Conservation (phyloP, 2,113 vertebrate genomes). For the Perognathus longimembris region DNA sequence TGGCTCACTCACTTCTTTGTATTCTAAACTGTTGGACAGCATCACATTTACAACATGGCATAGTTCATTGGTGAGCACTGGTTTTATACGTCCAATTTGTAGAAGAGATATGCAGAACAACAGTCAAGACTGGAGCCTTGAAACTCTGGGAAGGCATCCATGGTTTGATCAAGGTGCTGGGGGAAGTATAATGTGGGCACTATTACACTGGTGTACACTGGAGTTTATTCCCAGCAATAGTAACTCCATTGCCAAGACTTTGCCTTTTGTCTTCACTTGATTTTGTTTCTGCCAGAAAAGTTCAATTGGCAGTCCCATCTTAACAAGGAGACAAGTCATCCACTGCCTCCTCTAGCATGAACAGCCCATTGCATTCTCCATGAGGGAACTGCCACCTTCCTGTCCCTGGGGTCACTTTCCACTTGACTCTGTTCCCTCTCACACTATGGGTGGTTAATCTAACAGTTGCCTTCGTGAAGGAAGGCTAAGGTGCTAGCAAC, state of each 20-base stretch:
- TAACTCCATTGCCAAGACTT: background rate
- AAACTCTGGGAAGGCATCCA: too few relatives aligned
- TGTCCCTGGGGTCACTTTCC: background rate
- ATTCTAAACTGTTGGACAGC: background rate
- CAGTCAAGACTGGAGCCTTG: background rate
- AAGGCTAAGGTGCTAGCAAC: background rate
- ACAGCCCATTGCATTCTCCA: background rate
- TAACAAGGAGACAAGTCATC: background rate
- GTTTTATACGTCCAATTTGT: too few relatives aligned
- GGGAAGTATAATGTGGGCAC: background rate
- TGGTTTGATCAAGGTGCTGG: rapidly evolving
- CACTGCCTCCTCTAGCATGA: background rate
- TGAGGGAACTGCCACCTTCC: background rate
- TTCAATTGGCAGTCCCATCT: background rate
- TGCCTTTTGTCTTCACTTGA: background rate
- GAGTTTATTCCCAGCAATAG: background rate
- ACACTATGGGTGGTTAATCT: background rate
- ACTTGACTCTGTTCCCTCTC: too few relatives aligned
- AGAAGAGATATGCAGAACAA: background rate
- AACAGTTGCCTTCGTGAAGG: background rate
- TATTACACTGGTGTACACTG: rapidly evolving
- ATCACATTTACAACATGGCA: background rate
- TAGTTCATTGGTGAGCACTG: background rate
- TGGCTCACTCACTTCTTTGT: background rate
- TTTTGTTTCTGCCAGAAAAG: background rate